Base-by-base conservation (phyloP, 2,888 invertebrate species). In the Zonitis immaculata region DNA sequence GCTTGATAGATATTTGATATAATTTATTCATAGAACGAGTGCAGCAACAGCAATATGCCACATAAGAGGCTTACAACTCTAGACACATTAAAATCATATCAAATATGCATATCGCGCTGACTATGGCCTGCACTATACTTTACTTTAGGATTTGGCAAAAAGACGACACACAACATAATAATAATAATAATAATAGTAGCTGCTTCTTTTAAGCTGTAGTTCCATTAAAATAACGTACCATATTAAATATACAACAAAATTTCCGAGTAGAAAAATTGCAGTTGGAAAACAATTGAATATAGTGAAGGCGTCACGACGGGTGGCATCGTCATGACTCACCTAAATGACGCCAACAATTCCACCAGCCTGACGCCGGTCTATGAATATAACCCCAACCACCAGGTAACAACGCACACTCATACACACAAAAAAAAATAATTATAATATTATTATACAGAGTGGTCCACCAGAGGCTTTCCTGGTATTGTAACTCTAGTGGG, bases 1-100 rank as follows among this genome's bases (percentile, higher is more conserved):
- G 80, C 80, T 77, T 82, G 83, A 83, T 83, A 83, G 83, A 82
- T 83, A 83, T 83, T 82, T 83, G 81, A 83, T 83, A 82, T 83
- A 81, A 83, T 83, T 83, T 83, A 83, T 83, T 83, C 83, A 83
- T 83, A 78, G 80, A 73, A 70, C 74, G 78, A 79, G 77, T 81
- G 80, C 74, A 71, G 67, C 68, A 50, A 65, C 67, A 63, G 64
- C 71, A 71, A 72, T 73, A 73, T 71, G 73, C 73, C 71, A 71
- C 71, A 70, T 76, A 76, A 75, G 75, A 74, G 75, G 76, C 75
- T 76, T 76, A 76, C 69, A 68, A 68, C 71, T 73, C 71, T 70
- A 74, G 75, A 74, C 75, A 75, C 76, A 76, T 76, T 76, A 76
- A 76, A 76, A 76, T 75, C 75, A 66, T 73, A 76, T 76, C 75